Conservation (phyloP, 2,113 vertebrate genomes). For the Oophaga pumilio region DNA sequence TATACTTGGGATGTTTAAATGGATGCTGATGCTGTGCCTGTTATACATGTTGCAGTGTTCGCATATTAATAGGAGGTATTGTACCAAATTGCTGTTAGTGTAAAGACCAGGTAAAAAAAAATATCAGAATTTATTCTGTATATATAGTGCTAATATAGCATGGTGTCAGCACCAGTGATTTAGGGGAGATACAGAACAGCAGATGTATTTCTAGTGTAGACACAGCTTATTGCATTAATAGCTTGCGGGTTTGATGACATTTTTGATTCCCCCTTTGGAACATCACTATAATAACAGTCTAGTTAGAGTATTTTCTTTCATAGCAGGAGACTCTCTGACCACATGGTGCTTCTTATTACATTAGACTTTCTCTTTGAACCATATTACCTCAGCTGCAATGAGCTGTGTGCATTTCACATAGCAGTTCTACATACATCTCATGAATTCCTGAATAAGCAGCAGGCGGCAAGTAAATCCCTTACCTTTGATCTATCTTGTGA, state of each 20-base stretch:
- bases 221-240: neutral
- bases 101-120: too few relatives aligned
- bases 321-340: neutral
- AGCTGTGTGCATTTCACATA: slow-evolving; percentile 15
- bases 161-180: neutral
- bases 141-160: neutral
- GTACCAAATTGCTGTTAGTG: too few relatives aligned
- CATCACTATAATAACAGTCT: neutral
- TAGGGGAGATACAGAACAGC: neutral
- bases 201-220: neutral
- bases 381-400: slow-evolving; percentile 15
- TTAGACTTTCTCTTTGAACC: slow-evolving; percentile 37
- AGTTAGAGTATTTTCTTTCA: neutral
- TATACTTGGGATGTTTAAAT: too few relatives aligned
- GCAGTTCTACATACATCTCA: slow-evolving; percentile 18
- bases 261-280: neutral
- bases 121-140: too few relatives aligned
- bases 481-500: slow-evolving; percentile 20
- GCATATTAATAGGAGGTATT: too few relatives aligned
- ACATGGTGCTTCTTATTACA: slow-evolving; percentile 17
- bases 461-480: slow-evolving; percentile 2
- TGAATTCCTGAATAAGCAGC: slow-evolving; percentile 44
- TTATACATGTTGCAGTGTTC: too few relatives aligned
- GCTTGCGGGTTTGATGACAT: neutral
- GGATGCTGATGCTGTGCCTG: too few relatives aligned